phyloP scores from a whole-genome alignment of 2,113 vertebrate genomes.

The Calidris pugnax region DNA sequence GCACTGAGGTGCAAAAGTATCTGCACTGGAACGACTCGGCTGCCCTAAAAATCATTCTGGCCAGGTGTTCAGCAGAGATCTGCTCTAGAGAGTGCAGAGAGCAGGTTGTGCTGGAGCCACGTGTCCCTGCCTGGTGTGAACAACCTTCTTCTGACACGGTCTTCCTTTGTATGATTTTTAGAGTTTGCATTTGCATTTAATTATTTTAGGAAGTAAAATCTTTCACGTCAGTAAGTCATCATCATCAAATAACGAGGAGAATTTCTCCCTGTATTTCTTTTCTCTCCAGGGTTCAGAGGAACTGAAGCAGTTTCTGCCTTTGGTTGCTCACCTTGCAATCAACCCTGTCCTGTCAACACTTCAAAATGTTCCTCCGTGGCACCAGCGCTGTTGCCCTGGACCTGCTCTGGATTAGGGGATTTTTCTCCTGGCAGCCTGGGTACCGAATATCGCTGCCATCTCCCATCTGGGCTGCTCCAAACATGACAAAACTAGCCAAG shows the following conservation, averaged over 20 bases:
- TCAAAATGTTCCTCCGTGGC: accelerated
- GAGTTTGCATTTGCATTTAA: neutral
- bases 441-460: no score
- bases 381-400: neutral
- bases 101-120: accelerated
- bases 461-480: neutral
- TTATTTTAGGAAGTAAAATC: neutral
- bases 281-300: neutral
- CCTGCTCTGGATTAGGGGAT: accelerated
- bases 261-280: neutral
- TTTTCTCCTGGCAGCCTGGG: neutral
- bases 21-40: neutral
- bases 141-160: accelerated
- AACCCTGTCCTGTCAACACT: accelerated
- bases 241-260: neutral
- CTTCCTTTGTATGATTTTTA: neutral
- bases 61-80: accelerated
- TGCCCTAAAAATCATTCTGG: neutral
- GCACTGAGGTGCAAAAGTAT: neutral
- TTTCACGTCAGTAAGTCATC: neutral
- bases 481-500: accelerated
- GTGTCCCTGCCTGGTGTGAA: accelerated
- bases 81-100: neutral
- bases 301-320: neutral
- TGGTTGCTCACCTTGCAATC: neutral